Evolutionary conservation across 2,113 vertebrate genomes (phyloP).

Genomic region (Lonchura striata): DNA sequence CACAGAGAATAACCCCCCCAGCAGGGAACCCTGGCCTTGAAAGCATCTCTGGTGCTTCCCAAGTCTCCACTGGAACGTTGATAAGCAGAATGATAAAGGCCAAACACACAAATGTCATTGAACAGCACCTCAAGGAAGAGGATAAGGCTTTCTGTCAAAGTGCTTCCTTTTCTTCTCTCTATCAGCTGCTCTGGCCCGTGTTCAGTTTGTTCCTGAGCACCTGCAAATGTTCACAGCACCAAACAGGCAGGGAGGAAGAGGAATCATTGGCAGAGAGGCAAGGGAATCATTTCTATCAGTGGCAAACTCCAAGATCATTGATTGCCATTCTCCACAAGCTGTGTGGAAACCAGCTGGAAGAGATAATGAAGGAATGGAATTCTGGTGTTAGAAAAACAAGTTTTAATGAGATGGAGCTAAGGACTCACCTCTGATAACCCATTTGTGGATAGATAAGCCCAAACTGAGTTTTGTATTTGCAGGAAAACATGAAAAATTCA

Average conservation of each 20-base stretch:
- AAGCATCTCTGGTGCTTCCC: not conserved
- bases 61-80: accelerated
- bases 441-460: not conserved
- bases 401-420: not conserved
- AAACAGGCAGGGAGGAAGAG: no score
- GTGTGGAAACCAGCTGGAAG: not conserved
- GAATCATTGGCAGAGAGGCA: not conserved
- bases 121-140: not conserved
- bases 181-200: not conserved
- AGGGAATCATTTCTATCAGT: not conserved
- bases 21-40: not conserved
- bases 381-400: not conserved
- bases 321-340: not conserved
- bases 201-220: not conserved
- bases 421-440: accelerated
- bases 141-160: not conserved
- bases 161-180: not conserved
- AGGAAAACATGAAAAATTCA: not conserved
- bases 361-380: not conserved
- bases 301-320: accelerated
- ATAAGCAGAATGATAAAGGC: not conserved
- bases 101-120: not conserved
- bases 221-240: accelerated
- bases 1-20: not conserved
- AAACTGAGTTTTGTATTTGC: not conserved